phyloP scores from a whole-genome alignment of 2,888 invertebrate genomes.

The Stenoptilia bipunctidactyla region DNA sequence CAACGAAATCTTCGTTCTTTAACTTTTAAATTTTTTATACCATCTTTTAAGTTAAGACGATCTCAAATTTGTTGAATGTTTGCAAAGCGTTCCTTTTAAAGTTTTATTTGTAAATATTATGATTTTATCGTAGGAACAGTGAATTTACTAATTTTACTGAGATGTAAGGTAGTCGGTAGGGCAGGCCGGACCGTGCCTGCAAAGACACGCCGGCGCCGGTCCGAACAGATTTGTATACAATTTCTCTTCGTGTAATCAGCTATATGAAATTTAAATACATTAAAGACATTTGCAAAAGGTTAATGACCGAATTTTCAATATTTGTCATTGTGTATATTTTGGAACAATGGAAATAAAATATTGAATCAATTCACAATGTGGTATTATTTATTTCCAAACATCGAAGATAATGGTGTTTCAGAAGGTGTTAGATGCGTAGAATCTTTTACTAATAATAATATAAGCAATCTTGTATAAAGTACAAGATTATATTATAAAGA shows the following conservation, averaged over 20 bases:
- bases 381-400: no score
- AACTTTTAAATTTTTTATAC: constrained; percentile 59
- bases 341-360: constrained; percentile 68
- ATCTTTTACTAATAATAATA: no score
- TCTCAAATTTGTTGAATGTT: constrained; percentile 71
- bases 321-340: constrained; percentile 70
- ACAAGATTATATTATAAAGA: no score
- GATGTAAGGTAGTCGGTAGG: constrained; percentile 38
- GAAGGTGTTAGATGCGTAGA: no score
- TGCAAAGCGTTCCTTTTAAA: constrained; percentile 71
- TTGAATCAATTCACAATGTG: constrained; percentile 44
- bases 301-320: constrained; percentile 52
- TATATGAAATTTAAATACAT: constrained; percentile 52
- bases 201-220: constrained; percentile 40
- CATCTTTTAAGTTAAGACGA: constrained; percentile 69
- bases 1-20: constrained; percentile 52
- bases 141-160: constrained; percentile 62
- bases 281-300: constrained; percentile 59
- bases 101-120: constrained; percentile 70
- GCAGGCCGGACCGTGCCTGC: not conserved
- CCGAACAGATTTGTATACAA: constrained; percentile 48
- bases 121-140: constrained; percentile 56
- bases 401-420: no score
- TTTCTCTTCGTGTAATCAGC: constrained; percentile 63
- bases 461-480: no score